These are phyloP conservation scores for Sinotaia quadrata DNA, from an alignment of 2,888 invertebrate species.

Conservation along the genomic window DNA sequence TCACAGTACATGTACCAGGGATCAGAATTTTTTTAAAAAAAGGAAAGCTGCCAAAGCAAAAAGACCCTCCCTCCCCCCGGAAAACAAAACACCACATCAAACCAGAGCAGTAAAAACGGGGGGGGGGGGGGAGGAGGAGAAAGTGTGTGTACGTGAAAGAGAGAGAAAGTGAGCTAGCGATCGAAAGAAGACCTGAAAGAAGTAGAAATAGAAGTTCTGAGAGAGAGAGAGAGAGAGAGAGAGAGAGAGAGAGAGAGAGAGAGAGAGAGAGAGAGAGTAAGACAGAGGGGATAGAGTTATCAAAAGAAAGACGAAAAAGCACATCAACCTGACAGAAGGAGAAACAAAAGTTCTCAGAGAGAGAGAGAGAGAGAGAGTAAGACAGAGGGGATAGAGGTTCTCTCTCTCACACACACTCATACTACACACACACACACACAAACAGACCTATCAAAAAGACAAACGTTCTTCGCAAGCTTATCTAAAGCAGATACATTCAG, in stretches of 20 bases:
- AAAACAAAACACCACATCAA: background rate
- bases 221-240: constrained; percentile 3
- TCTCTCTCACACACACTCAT: too few relatives aligned
- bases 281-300: constrained; percentile 4
- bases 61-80: too few relatives aligned
- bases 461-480: too few relatives aligned
- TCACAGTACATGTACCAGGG: too few relatives aligned
- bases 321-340: too few relatives aligned
- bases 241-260: constrained; percentile 21
- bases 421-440: too few relatives aligned
- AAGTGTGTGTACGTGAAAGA: background rate
- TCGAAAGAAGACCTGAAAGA: background rate
- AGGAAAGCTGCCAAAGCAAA: background rate
- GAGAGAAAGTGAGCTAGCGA: background rate
- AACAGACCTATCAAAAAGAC: too few relatives aligned
- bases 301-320: background rate
- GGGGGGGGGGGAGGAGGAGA: background rate
- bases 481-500: too few relatives aligned
- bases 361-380: too few relatives aligned
- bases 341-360: too few relatives aligned
- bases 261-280: constrained; percentile 16
- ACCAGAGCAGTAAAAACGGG: background rate
- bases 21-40: too few relatives aligned
- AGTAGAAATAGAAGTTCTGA: constrained; percentile 1
- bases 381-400: too few relatives aligned